Conservation (phyloP, 1,140 invertebrate genomes). For the Aphis craccivora region DNA sequence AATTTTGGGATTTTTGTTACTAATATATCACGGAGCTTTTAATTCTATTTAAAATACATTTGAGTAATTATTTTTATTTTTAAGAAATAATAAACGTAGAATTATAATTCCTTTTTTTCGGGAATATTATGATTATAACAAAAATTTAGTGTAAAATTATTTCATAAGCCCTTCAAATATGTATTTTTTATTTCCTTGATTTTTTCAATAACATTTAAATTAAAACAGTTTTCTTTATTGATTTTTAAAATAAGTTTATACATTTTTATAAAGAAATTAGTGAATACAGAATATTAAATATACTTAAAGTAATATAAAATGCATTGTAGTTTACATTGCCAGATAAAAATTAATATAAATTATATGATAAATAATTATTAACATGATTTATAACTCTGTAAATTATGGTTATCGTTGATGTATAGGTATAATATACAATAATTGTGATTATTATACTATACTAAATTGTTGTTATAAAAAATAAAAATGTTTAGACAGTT, state of each 20-base stretch:
- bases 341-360: background rate
- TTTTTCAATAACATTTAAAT: background rate
- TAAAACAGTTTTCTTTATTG: too few relatives aligned
- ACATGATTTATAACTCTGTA: background rate
- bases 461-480: background rate
- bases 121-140: background rate
- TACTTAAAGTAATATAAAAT: background rate
- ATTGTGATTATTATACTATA: background rate
- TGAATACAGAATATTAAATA: background rate
- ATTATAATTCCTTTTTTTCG: background rate
- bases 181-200: too few relatives aligned
- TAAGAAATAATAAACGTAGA: background rate
- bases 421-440: too few relatives aligned
- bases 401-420: background rate
- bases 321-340: background rate
- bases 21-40: too few relatives aligned
- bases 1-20: too few relatives aligned
- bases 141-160: too few relatives aligned
- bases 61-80: background rate
- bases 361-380: background rate
- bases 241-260: too few relatives aligned
- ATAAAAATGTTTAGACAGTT: background rate
- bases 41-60: background rate
- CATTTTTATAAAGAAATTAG: too few relatives aligned
- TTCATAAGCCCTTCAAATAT: too few relatives aligned